Base-by-base conservation (phyloP, 1,140 invertebrate genomes). In the Cyclina sinensis region DNA sequence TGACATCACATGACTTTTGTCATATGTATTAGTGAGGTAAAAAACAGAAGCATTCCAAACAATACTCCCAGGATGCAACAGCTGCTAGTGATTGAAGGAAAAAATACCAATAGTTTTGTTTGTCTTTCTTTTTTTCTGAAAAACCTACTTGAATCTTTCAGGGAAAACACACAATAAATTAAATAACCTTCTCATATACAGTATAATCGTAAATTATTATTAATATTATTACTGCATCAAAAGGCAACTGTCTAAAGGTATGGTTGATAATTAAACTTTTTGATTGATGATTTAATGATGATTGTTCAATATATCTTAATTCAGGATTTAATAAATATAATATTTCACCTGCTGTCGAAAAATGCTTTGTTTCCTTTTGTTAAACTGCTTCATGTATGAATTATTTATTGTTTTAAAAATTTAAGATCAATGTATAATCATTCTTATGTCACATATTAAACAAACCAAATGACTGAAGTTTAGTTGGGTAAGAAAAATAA, bases 21-120 rank as follows among this genome's bases (percentile, higher is more conserved):
- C 30, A 16, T 14, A 7, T 43, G 4, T 43, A 7, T 4, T 43
- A 4, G 14, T 43, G 62, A 9, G 2, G 30, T 21, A 32, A 78
- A 78, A 30, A 30, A 1, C 14, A 51, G 74, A 78, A 35, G 74
- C 30, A 35, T 78, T 78, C 74, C 74, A 78, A 78, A 78, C 54
- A n/a, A 48, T 16, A 37, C 32, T 37, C 35, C 65, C 65, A 70
- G 35, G 65, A 70, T 70, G 65, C 65, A 70, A 39, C 65, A 62
- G 1, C 4, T 62, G 57, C 24, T 27, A 24, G 24, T 24, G 24
- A 24, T 24, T 62, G 51, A 7, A 18, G 51, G 14, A 43, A 4
- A 43, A n/a, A n/a, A n/a, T n/a, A n/a, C n/a, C n/a, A n/a, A n/a
- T n/a, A n/a, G n/a, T n/a, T n/a, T n/a, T n/a, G n/a, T n/a, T n/a